Conservation (phyloP, 1,140 invertebrate species). For the Trichogramma pretiosum region DNA sequence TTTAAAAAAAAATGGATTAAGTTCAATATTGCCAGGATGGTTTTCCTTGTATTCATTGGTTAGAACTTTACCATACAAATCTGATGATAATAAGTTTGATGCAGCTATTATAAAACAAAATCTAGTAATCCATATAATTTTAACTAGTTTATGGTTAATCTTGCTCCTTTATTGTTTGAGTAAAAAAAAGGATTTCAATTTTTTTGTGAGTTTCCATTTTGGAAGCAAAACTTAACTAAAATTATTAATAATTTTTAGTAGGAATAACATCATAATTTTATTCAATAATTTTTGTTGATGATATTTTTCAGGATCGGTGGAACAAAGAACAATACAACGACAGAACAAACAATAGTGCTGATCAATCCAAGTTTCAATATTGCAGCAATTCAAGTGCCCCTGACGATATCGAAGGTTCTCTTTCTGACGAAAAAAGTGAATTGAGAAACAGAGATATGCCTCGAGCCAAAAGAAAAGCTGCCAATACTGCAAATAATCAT, state of each 20-base stretch:
- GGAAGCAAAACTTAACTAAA: too few relatives aligned
- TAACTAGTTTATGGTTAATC: constrained; percentile 1
- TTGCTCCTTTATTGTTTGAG: neutral
- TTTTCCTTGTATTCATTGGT: constrained; percentile 14
- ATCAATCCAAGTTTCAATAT: too few relatives aligned
- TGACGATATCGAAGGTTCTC: too few relatives aligned
- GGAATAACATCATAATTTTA: too few relatives aligned
- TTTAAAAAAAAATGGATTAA: constrained; percentile 10
- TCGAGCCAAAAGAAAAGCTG: constrained; percentile 44
- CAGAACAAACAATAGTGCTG: too few relatives aligned
- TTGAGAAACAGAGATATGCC: constrained; percentile 44
- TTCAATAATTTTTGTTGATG: too few relatives aligned
- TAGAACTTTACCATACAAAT: constrained; percentile 1
- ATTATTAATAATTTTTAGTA: too few relatives aligned
- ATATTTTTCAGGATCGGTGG: too few relatives aligned
- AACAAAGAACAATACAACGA: too few relatives aligned
- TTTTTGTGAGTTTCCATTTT: constrained; percentile 1
- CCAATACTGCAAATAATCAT: constrained; percentile 42
- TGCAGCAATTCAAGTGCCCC: too few relatives aligned
- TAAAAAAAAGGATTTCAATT: neutral
- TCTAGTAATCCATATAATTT: constrained; percentile 3
- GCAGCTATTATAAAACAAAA: neutral
- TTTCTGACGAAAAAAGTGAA: too few relatives aligned
- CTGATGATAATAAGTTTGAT: too few relatives aligned
- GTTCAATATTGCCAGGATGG: constrained; percentile 10